These are phyloP conservation scores for Ernsta delagoae DNA, from an alignment of 2,888 invertebrate species.

Conservation along the genomic window DNA sequence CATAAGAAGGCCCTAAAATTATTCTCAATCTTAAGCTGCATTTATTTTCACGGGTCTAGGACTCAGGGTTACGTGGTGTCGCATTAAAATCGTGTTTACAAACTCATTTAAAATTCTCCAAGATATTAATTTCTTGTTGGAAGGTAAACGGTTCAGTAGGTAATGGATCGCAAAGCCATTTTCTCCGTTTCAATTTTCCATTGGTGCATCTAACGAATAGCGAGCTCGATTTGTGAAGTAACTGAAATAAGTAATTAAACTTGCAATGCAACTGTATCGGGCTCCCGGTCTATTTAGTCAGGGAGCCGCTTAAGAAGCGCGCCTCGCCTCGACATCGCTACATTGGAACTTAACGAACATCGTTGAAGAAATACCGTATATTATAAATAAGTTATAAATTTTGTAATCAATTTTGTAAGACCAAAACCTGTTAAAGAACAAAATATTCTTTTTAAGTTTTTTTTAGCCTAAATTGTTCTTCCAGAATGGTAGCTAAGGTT, in stretches of 20 bases:
- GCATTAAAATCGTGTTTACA: background rate
- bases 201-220: constrained; percentile 13
- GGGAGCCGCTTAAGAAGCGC: constrained; percentile 17
- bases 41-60: too few relatives aligned
- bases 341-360: constrained; percentile 1
- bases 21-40: too few relatives aligned
- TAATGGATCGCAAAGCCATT: background rate
- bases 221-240: constrained; percentile 23
- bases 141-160: constrained; percentile 1
- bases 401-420: too few relatives aligned
- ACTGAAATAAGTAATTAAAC: constrained; percentile 33
- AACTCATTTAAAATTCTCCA: background rate
- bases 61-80: too few relatives aligned
- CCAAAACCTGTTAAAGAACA: too few relatives aligned
- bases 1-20: too few relatives aligned
- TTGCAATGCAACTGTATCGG: constrained; percentile 30
- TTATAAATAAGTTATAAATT: too few relatives aligned
- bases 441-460: too few relatives aligned
- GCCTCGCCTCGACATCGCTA: background rate
- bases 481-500: too few relatives aligned
- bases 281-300: constrained; percentile 32
- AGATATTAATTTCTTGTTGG: constrained; percentile 4
- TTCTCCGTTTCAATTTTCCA: background rate
- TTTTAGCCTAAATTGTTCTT: too few relatives aligned
- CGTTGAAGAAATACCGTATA: too few relatives aligned